These are phyloP conservation scores for Phalacrocorax aristotelis DNA, from an alignment of 2,113 vertebrate species.

Conservation along the genomic window DNA sequence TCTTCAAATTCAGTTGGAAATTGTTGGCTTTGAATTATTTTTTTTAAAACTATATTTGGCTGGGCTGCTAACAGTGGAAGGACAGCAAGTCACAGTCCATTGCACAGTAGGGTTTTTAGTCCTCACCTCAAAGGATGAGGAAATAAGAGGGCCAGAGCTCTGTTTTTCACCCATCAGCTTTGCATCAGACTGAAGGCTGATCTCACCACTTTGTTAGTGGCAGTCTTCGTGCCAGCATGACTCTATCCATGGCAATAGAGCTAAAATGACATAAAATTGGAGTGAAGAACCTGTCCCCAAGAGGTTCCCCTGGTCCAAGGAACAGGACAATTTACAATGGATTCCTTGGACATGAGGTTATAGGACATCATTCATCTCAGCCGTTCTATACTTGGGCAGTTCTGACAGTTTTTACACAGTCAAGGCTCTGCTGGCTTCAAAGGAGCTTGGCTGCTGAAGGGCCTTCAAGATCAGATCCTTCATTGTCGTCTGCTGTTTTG, in stretches of 20 bases:
- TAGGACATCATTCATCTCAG: background rate
- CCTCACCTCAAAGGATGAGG: background rate
- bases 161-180: background rate
- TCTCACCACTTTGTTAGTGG: background rate
- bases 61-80: background rate
- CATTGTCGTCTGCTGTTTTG: background rate
- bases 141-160: background rate
- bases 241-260: background rate
- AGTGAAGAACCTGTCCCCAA: background rate
- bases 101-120: background rate
- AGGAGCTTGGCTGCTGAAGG: background rate
- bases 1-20: background rate
- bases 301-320: background rate
- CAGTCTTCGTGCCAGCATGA: background rate
- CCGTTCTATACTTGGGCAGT: background rate
- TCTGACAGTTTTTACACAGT: background rate
- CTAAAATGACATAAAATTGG: background rate
- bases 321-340: background rate
- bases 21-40: background rate
- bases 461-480: background rate
- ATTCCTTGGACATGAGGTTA: background rate
- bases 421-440: background rate
- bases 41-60: background rate
- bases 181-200: background rate
- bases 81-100: rapidly evolving